A percentile compares a stretch with the other conserved stretches of the same genome.
Conservation (phyloP, 1,140 invertebrate genomes). For the Sminthurides bifidus region DNA sequence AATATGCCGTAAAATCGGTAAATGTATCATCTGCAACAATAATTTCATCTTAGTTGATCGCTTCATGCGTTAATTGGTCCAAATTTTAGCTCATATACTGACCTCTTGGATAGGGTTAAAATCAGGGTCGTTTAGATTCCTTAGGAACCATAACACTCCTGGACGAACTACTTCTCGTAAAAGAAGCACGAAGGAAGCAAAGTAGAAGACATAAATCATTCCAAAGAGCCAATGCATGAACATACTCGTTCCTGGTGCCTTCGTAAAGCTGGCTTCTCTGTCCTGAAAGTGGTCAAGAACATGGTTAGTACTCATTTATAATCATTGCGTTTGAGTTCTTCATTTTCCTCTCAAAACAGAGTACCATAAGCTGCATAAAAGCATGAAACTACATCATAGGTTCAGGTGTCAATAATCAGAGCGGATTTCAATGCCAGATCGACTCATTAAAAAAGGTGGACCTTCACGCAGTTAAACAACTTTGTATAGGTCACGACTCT, state of each 20-base stretch:
- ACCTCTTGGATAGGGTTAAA: constrained; percentile 93
- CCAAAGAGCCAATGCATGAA: constrained; percentile 99
- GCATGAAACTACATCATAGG: too few species aligned
- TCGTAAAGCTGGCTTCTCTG: constrained; percentile 70
- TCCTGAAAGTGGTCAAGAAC: constrained; percentile 36
- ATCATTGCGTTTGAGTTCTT: too few species aligned
- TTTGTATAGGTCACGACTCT: too few species aligned
- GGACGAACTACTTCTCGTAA: constrained; percentile 86
- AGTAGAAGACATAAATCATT: constrained; percentile 99
- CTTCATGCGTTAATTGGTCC: too few species aligned
- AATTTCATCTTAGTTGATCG: too few species aligned
- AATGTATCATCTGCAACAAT: constrained; percentile 78
- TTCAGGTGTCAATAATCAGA: too few species aligned
- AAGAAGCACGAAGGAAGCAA: constrained; percentile 90
- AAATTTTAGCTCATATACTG: background rate
- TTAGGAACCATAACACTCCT: constrained; percentile 90
- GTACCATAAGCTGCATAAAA: too few species aligned
- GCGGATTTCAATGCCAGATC: too few species aligned
- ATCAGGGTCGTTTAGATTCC: constrained; percentile 97
- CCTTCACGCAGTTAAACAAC: too few species aligned
- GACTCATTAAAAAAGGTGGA: too few species aligned
- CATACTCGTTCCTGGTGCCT: constrained; percentile 87
- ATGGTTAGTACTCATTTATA: background rate
- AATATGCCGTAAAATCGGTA: constrained; percentile 81
- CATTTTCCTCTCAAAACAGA: too few species aligned